Base-by-base conservation (phyloP, 2,113 vertebrate species). In the Tachuris rubrigastra region DNA sequence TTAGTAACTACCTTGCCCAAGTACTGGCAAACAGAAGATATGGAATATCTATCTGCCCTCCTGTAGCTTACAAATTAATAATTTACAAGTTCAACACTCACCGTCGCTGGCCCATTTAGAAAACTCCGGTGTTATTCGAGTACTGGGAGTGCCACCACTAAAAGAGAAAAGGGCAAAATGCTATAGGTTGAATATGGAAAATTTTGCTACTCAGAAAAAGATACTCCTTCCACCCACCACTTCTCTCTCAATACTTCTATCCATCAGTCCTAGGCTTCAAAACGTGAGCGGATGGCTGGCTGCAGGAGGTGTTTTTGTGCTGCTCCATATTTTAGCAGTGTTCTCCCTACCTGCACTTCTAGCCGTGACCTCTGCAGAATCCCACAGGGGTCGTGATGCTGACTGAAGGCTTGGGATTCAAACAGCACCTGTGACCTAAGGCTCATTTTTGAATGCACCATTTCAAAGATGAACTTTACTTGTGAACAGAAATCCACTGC, bases 101-200 rank as follows among this genome's bases (percentile, higher is more conserved):
- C 99, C 99, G 1, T 99, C 99, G 10, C 97, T 99, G 95, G 98
- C 99, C 99, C 99, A 99, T 94, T 99, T 99, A 88, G 99, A 99
- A 97, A 99, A 99, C 94, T 99, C 99, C 1, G 99, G 98, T 8
- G 99, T 99, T 99, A 99, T 99, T 97, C 99, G 98, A 95, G 99
- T 99, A 87, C 99, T 99, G 60, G 99, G 99, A 90, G 99, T 98
- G 58, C 99, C 99, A 30, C 99, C 99, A 87, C 99, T 99, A 87
- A 81, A 95, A 95, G 47, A 95, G 78, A 89, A 78, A 89, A 85
- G 49, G 52, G 58, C 10, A 93, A 80, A 58, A 49, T 44, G 72
- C 17, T 95, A 24, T 90, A 79, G 44, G 72, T 58, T 72, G 60
- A 55, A 76, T 4, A 50, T 3, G 15, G 50, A 65, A 84, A 78